Evolutionary conservation across 1,140 invertebrate species (phyloP), one percentile per base, ranked within the genome.

Genomic region (Platyura marginata): DNA sequence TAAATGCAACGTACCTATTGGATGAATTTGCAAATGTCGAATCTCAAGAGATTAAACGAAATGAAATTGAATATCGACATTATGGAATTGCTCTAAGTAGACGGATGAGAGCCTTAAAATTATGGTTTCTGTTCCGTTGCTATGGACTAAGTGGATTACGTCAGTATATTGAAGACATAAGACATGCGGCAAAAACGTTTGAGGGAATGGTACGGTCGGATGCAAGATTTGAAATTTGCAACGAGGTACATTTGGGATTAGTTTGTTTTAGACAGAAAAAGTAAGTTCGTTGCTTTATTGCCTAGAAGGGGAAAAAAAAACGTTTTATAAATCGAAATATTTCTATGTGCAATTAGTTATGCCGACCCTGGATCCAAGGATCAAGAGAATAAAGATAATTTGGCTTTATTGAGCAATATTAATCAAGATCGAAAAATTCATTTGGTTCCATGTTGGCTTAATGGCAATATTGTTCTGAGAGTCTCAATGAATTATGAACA

Each of bases 1-100:
- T 96, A 0, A 87, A 95, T 65, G 91, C 91, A 0, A 58, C 95
- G 0, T 95, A 95, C 53, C 66, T 96, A 2, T 79, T 89, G 47
- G 89, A 95, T 54, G 79, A 75, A 47, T 80, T 82, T 59, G 53
- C 61, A 8, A 69, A 75, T 52, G 76, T 75, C 16, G 56, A 70
- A 57, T 63, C 71, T 38, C 51, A 54, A 6, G 51, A 56, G 20
- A n/a, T n/a, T n/a, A n/a, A n/a, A n/a, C n/a, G n/a, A n/a, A 62
- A 61, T 36, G 63, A 63, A 51, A 77, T 84, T 3, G 89, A 93
- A 54, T 88, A 89, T 51, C 67, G 72, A 52, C 86, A 94, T 56
- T 94, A 90, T 81, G 84, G 87, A 3, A 87, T 94, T 42, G 84
- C 89, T 0, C 57, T 94, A 23, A 88, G 82, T 52, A 65, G 90